These are phyloP conservation scores for Serripes groenlandicus DNA, from an alignment of 2,888 invertebrate species.

Conservation along the genomic window DNA sequence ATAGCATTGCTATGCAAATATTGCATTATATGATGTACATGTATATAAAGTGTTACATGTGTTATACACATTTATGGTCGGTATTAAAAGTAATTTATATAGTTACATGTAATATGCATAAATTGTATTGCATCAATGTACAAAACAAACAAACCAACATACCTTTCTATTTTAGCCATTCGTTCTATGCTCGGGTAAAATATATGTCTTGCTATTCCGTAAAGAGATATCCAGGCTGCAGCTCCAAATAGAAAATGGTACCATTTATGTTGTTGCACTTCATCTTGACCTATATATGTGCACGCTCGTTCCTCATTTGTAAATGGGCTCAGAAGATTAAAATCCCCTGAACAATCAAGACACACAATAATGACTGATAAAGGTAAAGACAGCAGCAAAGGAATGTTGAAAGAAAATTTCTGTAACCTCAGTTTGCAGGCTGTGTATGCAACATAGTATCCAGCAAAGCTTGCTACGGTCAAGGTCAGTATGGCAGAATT, in stretches of 20 bases:
- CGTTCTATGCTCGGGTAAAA: conserved; percentile 81
- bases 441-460: conserved; percentile 87
- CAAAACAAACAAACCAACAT: too few species aligned
- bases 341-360: conserved; percentile 43
- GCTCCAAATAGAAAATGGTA: conserved; percentile 52
- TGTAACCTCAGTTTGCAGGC: conserved; percentile 88
- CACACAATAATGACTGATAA: conserved; percentile 64
- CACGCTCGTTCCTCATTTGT: conserved; percentile 48
- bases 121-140: too few species aligned
- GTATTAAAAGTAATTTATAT: too few species aligned
- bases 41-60: too few species aligned
- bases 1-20: too few species aligned
- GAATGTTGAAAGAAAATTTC: conserved; percentile 86
- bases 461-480: conserved; percentile 66
- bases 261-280: conserved; percentile 9
- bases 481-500: conserved; percentile 62
- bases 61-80: too few species aligned
- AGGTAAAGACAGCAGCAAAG: conserved; percentile 86
- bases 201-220: conserved; percentile 83
- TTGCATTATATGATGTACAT: too few species aligned
- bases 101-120: too few species aligned
- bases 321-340: conserved; percentile 27
- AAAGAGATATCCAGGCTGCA: conserved; percentile 78
- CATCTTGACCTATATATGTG: neutral
- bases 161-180: conserved; percentile 81